Evolutionary conservation across 2,888 invertebrate species (phyloP).

Genomic region (Thereva unica): DNA sequence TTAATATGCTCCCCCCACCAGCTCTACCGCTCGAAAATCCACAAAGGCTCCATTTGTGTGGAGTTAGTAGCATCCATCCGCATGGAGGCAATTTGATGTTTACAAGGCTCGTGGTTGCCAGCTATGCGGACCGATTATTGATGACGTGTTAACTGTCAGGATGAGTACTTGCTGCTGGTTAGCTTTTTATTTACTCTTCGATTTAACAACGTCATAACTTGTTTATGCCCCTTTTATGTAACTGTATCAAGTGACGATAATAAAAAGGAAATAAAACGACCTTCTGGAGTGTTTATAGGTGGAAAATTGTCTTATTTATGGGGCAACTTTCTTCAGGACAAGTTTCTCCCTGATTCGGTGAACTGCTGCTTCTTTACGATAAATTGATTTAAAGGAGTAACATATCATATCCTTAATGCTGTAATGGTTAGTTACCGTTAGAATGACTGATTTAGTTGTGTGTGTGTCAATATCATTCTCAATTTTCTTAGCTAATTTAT

Average conservation of each 20-base stretch:
- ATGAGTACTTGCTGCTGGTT: constrained; percentile 21
- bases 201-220: constrained; percentile 37
- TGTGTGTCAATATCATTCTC: too few species aligned
- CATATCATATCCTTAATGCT: too few species aligned
- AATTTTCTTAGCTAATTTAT: too few species aligned
- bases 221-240: constrained; percentile 33
- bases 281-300: constrained; percentile 30
- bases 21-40: not conserved
- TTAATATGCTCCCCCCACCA: constrained; percentile 27
- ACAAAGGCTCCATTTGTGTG: constrained; percentile 16
- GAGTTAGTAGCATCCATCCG: constrained; percentile 12
- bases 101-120: constrained; percentile 15
- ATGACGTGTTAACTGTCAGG: constrained; percentile 34
- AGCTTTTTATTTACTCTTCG: constrained; percentile 35
- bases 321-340: not conserved
- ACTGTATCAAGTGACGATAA: constrained; percentile 32
- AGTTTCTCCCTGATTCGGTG: too few species aligned
- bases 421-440: too few species aligned
- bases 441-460: too few species aligned
- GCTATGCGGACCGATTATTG: constrained; percentile 33
- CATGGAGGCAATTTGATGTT: constrained; percentile 34
- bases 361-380: too few species aligned
- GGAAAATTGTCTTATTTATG: constrained; percentile 28
- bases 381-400: too few species aligned
- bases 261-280: constrained; percentile 32